Evolutionary conservation across 1,140 invertebrate genomes (phyloP).

Genomic region (Temnothorax nylanderi): DNA sequence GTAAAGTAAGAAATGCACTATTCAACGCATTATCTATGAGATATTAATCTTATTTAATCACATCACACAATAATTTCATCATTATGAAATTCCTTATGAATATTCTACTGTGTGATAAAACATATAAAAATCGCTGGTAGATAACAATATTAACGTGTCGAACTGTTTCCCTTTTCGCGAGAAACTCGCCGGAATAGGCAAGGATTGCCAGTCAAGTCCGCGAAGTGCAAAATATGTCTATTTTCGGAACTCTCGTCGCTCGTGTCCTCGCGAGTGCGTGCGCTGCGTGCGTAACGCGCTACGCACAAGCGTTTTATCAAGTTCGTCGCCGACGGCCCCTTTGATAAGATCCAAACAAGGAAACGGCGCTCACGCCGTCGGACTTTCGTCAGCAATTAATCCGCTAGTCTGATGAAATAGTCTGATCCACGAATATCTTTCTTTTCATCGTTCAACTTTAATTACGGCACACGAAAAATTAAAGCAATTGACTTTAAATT

Average conservation of each 20-base stretch:
- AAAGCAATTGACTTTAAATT: not conserved
- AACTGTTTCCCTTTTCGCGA: conserved; percentile 2
- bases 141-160: not conserved
- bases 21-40: too few species aligned
- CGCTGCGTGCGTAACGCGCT: not conserved
- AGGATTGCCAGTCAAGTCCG: not conserved
- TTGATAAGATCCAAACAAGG: not conserved
- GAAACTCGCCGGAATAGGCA: not conserved
- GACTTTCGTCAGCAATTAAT: not conserved
- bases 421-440: not conserved
- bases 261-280: conserved; percentile 6
- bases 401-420: not conserved
- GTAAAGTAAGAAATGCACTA: too few species aligned
- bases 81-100: too few species aligned
- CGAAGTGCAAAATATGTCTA: not conserved
- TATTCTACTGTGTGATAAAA: too few species aligned
- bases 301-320: not conserved
- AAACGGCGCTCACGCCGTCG: not conserved
- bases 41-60: too few species aligned
- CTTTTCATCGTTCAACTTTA: not conserved
- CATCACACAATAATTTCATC: too few species aligned
- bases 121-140: not conserved
- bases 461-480: not conserved
- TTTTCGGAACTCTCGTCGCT: conserved; percentile 2
- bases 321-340: not conserved